phyloP scores from a whole-genome alignment of 2,113 vertebrate species.

The Rutilus rutilus region DNA sequence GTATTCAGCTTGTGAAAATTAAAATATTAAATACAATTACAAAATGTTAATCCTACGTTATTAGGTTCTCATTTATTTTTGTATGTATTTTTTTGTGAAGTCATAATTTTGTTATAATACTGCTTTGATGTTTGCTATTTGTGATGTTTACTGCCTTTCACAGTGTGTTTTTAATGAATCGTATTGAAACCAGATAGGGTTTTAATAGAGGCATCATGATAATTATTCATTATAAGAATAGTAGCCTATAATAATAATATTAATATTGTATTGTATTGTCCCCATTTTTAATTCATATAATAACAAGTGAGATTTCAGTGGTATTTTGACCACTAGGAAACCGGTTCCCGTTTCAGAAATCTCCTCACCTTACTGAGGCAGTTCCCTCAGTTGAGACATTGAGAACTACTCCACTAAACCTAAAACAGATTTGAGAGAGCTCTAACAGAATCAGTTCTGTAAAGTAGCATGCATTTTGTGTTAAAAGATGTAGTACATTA shows the following conservation, averaged over 20 bases:
- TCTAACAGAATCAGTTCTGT: background rate
- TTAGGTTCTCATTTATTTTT: background rate
- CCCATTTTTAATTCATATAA: background rate
- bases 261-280: background rate
- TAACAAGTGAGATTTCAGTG: background rate
- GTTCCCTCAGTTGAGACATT: background rate
- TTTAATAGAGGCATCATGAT: background rate
- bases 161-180: background rate
- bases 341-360: background rate
- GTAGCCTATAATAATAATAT: too few relatives aligned
- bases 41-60: background rate
- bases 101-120: background rate
- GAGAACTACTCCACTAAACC: background rate
- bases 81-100: background rate
- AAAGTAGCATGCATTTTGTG: background rate
- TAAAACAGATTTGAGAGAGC: background rate
- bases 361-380: background rate
- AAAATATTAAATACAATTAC: background rate
- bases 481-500: background rate
- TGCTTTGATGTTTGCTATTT: background rate
- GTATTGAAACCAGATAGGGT: background rate
- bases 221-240: too few relatives aligned
- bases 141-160: background rate
- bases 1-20: background rate
- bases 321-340: background rate